Percentiles rank a stretch among this genome's conserved stretches.
These are phyloP conservation scores for Nemotelus pantherinus DNA, from an alignment of 2,888 invertebrate species.

Conservation along the genomic window DNA sequence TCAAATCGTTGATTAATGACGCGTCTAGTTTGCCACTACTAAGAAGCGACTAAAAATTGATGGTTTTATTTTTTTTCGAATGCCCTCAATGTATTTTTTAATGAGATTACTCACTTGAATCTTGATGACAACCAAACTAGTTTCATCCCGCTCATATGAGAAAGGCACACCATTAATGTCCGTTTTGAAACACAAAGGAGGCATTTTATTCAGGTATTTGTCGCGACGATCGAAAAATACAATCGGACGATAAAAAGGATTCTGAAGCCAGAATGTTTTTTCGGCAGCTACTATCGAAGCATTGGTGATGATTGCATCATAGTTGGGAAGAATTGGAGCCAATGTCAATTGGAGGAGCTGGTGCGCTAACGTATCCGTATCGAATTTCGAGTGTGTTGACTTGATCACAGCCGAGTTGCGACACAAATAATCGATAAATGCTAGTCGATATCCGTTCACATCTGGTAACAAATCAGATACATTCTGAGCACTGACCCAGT, in stretches of 20 bases:
- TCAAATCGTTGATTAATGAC: slow-evolving; percentile 70
- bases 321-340: slow-evolving; percentile 2
- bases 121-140: slow-evolving; percentile 46
- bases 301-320: background rate
- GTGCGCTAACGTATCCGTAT: background rate
- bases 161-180: slow-evolving; percentile 43
- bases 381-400: slow-evolving; percentile 37
- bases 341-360: background rate
- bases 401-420: slow-evolving; percentile 42
- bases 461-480: slow-evolving; percentile 23
- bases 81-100: background rate
- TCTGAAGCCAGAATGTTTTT: background rate
- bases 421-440: slow-evolving; percentile 45
- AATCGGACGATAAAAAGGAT: slow-evolving; percentile 44
- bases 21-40: slow-evolving; percentile 68
- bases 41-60: slow-evolving; percentile 67
- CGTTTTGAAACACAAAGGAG: slow-evolving; percentile 44
- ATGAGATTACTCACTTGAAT: slow-evolving; percentile 42
- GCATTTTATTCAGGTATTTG: slow-evolving; percentile 47
- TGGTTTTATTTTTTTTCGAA: background rate
- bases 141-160: slow-evolving; percentile 45
- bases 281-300: background rate
- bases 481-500: background rate
- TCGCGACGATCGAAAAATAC: slow-evolving; percentile 48
- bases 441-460: slow-evolving; percentile 43